These are phyloP conservation scores for Calosoma granatense DNA, from an alignment of 1,140 invertebrate genomes.

Conservation along the genomic window DNA sequence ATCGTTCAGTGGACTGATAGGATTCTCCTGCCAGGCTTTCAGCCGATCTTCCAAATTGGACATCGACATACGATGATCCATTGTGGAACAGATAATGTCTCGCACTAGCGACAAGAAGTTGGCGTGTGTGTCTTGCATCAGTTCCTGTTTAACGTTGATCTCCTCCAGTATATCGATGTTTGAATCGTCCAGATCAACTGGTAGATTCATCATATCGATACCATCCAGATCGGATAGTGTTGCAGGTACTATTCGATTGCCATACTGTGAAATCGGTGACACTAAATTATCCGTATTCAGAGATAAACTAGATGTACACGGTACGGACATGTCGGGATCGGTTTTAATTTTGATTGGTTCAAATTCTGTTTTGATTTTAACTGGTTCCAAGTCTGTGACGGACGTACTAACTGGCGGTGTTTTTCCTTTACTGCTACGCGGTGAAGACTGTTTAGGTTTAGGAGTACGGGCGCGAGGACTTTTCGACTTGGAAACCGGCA, in stretches of 20 bases:
- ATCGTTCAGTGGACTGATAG: conserved; percentile 69
- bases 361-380: neutral
- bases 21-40: conserved; percentile 68
- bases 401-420: neutral
- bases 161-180: conserved; percentile 47
- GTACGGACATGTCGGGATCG: neutral
- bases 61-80: conserved; percentile 66
- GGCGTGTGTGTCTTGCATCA: conserved; percentile 64
- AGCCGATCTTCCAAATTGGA: conserved; percentile 65
- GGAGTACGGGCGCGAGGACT: neutral
- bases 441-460: neutral
- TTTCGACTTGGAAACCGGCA: conserved; percentile 14
- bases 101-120: conserved; percentile 74
- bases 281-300: neutral
- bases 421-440: neutral
- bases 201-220: conserved; percentile 55
- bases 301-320: neutral
- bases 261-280: conserved; percentile 18
- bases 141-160: conserved; percentile 34
- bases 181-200: conserved; percentile 49
- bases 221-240: conserved; percentile 44
- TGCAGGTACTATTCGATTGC: conserved; percentile 30
- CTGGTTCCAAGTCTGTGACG: neutral
- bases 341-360: conserved; percentile 1
- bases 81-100: conserved; percentile 73